Percentiles rank a stretch among this genome's conserved stretches.
These are phyloP conservation scores for Dryobota labecula DNA, from an alignment of 2,888 invertebrate genomes.

Conservation along the genomic window DNA sequence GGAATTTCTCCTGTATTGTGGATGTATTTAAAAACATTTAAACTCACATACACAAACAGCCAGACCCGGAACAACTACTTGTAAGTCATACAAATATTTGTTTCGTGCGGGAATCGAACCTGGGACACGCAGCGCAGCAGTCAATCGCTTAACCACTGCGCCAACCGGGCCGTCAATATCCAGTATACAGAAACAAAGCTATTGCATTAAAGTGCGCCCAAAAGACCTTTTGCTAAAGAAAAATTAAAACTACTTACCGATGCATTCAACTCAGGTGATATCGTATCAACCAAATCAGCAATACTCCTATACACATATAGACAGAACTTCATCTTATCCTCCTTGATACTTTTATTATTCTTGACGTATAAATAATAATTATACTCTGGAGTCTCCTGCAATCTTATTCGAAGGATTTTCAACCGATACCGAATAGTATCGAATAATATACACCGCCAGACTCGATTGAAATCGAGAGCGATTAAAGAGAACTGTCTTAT, in stretches of 20 bases:
- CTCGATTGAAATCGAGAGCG: constrained; percentile 81
- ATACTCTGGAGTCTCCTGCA: constrained; percentile 76
- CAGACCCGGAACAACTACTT: too few species aligned
- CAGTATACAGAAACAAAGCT: not conserved
- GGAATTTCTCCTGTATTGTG: too few species aligned
- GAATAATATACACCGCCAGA: constrained; percentile 82
- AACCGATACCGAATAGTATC: constrained; percentile 80
- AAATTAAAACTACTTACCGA: constrained; percentile 74
- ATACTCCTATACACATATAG: constrained; percentile 78
- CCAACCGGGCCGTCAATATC: too few species aligned
- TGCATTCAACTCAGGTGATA: constrained; percentile 80
- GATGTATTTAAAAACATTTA: too few species aligned
- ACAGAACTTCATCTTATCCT: constrained; percentile 79
- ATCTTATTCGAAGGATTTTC: constrained; percentile 75
- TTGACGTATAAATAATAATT: constrained; percentile 80
- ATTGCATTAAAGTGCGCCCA: not conserved
- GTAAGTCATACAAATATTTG: too few species aligned
- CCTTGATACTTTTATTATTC: constrained; percentile 77
- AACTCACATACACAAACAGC: too few species aligned
- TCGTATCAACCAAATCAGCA: constrained; percentile 79
- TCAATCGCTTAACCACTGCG: too few species aligned
- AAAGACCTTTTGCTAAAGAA: not conserved
- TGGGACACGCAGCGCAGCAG: too few species aligned
- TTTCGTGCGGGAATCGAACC: too few species aligned
- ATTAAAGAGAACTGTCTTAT: constrained; percentile 77